Evolutionary conservation across 1,140 invertebrate species (phyloP).

Genomic region (Episyrphus balteatus): DNA sequence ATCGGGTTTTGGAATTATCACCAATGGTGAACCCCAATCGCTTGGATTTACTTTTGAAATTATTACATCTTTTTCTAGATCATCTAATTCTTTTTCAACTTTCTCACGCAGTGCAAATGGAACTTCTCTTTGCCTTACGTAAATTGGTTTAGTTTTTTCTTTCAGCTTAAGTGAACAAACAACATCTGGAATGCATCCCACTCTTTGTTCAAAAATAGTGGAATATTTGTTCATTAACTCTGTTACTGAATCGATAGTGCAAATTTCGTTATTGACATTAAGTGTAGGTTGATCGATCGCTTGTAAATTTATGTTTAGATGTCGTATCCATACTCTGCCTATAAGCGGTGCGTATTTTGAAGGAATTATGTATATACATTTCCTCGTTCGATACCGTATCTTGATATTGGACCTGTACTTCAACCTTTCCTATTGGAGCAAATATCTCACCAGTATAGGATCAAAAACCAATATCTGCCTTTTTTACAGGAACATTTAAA

Average conservation of each 20-base stretch:
- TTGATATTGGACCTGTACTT: neutral
- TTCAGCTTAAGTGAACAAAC: neutral
- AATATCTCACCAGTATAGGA: neutral
- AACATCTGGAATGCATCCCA: neutral
- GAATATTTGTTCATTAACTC: neutral
- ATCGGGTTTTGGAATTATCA: constrained; percentile 38
- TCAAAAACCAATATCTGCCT: neutral
- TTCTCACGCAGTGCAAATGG: constrained; percentile 32
- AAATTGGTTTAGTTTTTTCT: neutral
- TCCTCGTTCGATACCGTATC: neutral
- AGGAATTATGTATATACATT: neutral
- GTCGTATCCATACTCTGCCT: neutral
- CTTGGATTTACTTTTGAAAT: constrained; percentile 8
- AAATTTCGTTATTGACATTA: neutral
- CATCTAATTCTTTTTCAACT: constrained; percentile 33
- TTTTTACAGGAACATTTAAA: neutral
- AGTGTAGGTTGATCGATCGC: neutral
- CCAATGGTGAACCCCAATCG: constrained; percentile 37
- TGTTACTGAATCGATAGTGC: neutral
- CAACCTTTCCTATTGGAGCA: neutral
- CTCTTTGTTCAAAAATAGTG: neutral
- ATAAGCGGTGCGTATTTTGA: neutral
- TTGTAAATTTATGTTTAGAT: neutral
- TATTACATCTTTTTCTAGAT: constrained; percentile 15
- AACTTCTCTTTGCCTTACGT: constrained; percentile 8